Conservation (phyloP, 1,140 invertebrate species). For the Neomicropteryx cornuta region DNA sequence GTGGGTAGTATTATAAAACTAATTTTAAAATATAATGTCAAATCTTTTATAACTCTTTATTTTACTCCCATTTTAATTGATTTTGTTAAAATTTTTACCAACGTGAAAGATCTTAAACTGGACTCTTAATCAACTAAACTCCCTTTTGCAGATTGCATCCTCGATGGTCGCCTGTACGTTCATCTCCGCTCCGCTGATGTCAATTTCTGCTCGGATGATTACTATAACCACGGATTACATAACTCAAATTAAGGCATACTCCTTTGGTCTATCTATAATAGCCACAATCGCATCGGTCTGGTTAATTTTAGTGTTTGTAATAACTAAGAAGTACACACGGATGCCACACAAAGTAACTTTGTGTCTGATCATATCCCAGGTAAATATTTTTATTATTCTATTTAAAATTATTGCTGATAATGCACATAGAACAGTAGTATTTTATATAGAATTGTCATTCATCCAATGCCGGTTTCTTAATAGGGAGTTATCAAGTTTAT, state of each 20-base stretch:
- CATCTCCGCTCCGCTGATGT: constrained; percentile 88
- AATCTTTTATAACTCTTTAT: constrained; percentile 5
- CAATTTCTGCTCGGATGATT: constrained; percentile 89
- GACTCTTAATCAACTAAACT: too few species aligned
- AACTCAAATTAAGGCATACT: constrained; percentile 63
- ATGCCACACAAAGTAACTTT: constrained; percentile 76
- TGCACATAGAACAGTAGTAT: too few species aligned
- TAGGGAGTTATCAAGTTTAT: too few species aligned
- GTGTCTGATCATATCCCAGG: constrained; percentile 69
- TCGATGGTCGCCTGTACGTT: constrained; percentile 91
- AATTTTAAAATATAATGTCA: too few species aligned
- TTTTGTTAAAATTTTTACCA: too few species aligned
- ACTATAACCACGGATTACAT: constrained; percentile 66
- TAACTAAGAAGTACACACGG: constrained; percentile 62
- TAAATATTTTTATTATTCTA: constrained; percentile 26
- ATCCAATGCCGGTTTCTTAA: too few species aligned
- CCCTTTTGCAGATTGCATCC: constrained; percentile 67
- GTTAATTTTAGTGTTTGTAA: constrained; percentile 66
- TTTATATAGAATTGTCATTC: too few species aligned
- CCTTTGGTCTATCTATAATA: constrained; percentile 72
- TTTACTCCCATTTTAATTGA: too few species aligned
- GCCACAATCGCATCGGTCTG: constrained; percentile 65
- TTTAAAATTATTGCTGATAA: constrained; percentile 17
- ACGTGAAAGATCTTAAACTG: too few species aligned
- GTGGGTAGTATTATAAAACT: too few species aligned